Conservation (phyloP, 2,113 vertebrate species). For the Ursus arctos region DNA sequence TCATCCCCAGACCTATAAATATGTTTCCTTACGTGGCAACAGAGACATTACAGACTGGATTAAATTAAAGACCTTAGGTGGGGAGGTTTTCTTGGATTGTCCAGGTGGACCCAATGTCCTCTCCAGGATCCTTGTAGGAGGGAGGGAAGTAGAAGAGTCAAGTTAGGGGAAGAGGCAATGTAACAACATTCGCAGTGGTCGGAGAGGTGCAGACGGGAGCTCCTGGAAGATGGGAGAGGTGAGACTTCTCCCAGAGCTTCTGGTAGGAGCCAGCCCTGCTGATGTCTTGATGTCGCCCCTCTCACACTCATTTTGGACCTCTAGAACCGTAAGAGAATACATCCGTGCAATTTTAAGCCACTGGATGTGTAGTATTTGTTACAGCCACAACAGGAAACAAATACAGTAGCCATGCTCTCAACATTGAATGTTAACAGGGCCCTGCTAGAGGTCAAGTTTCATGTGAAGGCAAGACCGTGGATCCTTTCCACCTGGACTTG, state of each 20-base stretch:
- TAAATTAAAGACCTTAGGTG: background rate
- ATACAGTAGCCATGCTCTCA: background rate
- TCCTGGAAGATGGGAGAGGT: no score
- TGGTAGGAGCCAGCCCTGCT: background rate
- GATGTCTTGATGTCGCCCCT: background rate
- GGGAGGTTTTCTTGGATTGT: background rate
- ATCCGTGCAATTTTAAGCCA: background rate
- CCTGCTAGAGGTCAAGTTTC: background rate
- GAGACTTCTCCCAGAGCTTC: rapidly evolving
- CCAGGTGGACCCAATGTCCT: background rate
- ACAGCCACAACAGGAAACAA: background rate
- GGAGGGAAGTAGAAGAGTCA: background rate
- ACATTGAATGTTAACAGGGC: no score
- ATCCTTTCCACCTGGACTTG: background rate
- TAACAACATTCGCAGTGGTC: background rate
- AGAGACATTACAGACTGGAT: background rate
- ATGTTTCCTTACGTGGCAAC: no score
- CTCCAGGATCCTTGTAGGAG: background rate
- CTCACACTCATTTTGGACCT: background rate
- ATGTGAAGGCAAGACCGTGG: rapidly evolving
- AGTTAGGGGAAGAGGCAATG: no score
- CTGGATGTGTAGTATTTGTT: background rate
- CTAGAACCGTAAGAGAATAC: background rate
- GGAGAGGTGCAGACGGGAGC: background rate
- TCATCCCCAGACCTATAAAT: background rate